Evolutionary conservation across 1,140 invertebrate species (phyloP).

Genomic region (Drosophila pachea): DNA sequence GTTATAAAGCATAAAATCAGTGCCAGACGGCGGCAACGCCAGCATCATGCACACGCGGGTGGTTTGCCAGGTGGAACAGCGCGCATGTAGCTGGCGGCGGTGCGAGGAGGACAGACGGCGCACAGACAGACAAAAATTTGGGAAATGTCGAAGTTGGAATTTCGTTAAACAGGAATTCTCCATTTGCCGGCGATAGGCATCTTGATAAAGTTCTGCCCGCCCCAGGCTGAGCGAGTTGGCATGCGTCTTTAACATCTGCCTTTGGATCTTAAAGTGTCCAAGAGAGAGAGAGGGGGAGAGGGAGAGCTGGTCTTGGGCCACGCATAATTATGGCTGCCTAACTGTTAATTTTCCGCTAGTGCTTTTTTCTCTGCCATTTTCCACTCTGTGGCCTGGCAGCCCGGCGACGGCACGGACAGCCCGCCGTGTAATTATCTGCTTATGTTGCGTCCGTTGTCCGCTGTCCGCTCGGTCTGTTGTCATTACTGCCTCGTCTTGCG

Average conservation of each 20-base stretch:
- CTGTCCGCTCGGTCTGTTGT: constrained; percentile 38
- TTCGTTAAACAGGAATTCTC: constrained; percentile 69
- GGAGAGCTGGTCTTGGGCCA: constrained; percentile 16
- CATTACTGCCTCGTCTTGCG: constrained; percentile 43
- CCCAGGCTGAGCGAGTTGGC: constrained; percentile 1
- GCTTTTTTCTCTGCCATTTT: constrained; percentile 76
- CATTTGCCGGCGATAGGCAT: constrained; percentile 72
- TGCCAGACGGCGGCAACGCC: constrained; percentile 54
- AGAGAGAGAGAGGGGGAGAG: constrained; percentile 18
- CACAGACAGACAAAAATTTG: constrained; percentile 71
- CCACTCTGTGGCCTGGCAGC: constrained; percentile 58
- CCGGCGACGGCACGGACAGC: constrained; percentile 20
- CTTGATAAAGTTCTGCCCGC: constrained; percentile 61
- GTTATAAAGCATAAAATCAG: constrained; percentile 77
- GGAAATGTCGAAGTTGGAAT: constrained; percentile 61
- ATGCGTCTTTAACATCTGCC: constrained; percentile 9
- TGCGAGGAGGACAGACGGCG: not conserved
- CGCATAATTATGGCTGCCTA: constrained; percentile 26
- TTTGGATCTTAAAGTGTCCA: not conserved
- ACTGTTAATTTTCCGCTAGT: constrained; percentile 72
- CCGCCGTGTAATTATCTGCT: constrained; percentile 73
- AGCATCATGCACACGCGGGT: constrained; percentile 33
- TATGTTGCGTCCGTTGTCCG: constrained; percentile 40
- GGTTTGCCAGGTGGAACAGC: constrained; percentile 35
- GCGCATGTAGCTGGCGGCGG: constrained; percentile 72